Evolutionary conservation across 2,113 vertebrate genomes (phyloP).

Genomic region (Brachypodius melanocephalos): DNA sequence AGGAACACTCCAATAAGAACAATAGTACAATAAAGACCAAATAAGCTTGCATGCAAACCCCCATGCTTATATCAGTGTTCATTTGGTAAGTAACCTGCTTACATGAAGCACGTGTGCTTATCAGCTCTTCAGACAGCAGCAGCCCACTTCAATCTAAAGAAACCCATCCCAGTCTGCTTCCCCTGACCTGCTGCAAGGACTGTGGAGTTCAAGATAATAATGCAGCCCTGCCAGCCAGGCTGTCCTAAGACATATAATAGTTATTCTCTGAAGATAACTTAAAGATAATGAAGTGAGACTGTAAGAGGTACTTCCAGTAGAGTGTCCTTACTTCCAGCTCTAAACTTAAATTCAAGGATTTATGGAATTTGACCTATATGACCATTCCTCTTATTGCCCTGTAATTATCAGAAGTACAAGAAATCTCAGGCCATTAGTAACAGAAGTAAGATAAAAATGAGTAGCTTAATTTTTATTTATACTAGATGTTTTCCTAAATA

Average conservation of each 20-base stretch:
- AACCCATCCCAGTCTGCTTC: not conserved
- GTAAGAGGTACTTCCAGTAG: not conserved
- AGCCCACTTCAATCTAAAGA: not conserved
- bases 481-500: not conserved
- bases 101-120: not conserved
- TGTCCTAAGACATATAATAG: not conserved
- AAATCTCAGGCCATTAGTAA: not conserved
- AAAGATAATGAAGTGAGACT: not conserved
- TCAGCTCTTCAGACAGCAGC: not conserved
- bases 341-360: not conserved
- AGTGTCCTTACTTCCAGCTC: not conserved
- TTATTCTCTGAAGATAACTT: not conserved
- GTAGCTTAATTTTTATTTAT: not conserved
- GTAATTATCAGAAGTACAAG: not conserved
- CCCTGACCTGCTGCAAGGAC: not conserved
- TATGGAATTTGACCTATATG: not conserved
- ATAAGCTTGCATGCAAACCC: not conserved
- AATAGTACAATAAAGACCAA: not conserved
- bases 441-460: not conserved
- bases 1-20: not conserved
- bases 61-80: rapidly evolving
- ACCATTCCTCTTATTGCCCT: not conserved
- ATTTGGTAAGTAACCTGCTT: not conserved
- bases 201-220: not conserved
- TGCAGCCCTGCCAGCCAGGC: not conserved